Conservation (phyloP, 2,113 vertebrate species). For the Siniperca knerii region DNA sequence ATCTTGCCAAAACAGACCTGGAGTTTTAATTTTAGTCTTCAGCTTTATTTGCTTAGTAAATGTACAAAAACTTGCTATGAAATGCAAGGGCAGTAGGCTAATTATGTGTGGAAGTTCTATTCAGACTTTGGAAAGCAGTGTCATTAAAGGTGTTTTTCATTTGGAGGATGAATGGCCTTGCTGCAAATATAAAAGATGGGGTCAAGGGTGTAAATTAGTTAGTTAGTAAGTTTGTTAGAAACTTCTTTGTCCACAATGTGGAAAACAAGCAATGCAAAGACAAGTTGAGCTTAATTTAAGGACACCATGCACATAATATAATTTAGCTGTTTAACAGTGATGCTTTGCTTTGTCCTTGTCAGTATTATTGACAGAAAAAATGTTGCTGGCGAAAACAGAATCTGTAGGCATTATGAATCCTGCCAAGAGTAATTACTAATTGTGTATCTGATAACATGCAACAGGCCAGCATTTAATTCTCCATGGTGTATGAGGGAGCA, state of each 20-base stretch:
- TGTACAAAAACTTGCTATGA: background rate
- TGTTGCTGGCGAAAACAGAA: background rate
- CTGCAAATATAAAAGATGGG: slow-evolving; percentile 12
- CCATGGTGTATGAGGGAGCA: background rate
- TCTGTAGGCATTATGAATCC: background rate
- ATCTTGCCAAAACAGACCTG: background rate
- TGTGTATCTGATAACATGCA: background rate
- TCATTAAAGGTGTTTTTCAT: slow-evolving; percentile 36
- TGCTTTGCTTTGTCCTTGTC: background rate
- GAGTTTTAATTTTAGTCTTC: background rate
- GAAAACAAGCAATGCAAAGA: background rate
- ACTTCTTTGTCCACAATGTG: background rate
- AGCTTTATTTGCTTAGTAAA: background rate
- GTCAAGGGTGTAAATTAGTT: slow-evolving; percentile 25
- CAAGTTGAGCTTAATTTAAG: background rate
- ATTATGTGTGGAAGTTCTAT: slow-evolving; percentile 47
- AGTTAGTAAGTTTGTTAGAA: slow-evolving; percentile 21
- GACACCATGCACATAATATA: background rate
- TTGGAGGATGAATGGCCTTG: slow-evolving; percentile 4
- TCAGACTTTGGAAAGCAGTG: slow-evolving; percentile 36
- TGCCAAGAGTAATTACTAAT: background rate
- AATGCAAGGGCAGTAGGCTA: slow-evolving; percentile 31
- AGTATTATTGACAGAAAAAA: background rate
- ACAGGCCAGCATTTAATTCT: slow-evolving; percentile 12
- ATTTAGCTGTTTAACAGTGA: background rate